These are phyloP conservation scores for Periparus ater DNA, from an alignment of 2,797 vertebrate species.

Conservation along the genomic window DNA sequence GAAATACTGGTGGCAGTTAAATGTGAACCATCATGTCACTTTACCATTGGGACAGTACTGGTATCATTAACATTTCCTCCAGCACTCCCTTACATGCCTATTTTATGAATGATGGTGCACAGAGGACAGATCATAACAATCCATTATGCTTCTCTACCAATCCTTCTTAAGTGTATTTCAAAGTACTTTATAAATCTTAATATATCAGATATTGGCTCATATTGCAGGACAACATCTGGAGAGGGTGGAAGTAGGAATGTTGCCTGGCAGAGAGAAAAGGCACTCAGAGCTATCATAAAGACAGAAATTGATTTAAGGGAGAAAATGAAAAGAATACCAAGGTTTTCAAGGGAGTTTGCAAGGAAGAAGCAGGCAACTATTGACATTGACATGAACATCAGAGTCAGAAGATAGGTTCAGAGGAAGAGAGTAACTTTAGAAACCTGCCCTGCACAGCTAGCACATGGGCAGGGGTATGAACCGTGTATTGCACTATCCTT, in stretches of 20 bases:
- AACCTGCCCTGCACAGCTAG: background rate
- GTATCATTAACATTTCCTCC: background rate
- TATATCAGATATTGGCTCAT: background rate
- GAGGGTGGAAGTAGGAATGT: background rate
- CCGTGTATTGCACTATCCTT: background rate
- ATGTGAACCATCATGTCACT: background rate
- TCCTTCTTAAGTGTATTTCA: background rate
- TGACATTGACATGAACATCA: background rate
- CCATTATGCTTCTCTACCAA: background rate
- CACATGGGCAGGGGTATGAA: background rate
- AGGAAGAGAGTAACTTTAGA: background rate
- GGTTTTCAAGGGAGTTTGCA: background rate
- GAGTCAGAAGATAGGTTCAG: background rate
- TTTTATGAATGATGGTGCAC: background rate
- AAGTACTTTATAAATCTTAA: background rate
- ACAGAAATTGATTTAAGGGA: background rate
- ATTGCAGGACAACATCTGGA: background rate
- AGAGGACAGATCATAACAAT: background rate
- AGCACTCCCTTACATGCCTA: background rate
- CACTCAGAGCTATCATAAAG: background rate
- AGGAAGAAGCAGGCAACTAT: background rate
- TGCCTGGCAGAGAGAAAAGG: background rate
- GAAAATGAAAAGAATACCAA: background rate
- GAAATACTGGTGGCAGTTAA: slow-evolving; percentile 19
- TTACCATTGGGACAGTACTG: background rate